These are phyloP conservation scores for Gadus chalcogrammus DNA, from an alignment of 2,113 vertebrate genomes.

Conservation along the genomic window DNA sequence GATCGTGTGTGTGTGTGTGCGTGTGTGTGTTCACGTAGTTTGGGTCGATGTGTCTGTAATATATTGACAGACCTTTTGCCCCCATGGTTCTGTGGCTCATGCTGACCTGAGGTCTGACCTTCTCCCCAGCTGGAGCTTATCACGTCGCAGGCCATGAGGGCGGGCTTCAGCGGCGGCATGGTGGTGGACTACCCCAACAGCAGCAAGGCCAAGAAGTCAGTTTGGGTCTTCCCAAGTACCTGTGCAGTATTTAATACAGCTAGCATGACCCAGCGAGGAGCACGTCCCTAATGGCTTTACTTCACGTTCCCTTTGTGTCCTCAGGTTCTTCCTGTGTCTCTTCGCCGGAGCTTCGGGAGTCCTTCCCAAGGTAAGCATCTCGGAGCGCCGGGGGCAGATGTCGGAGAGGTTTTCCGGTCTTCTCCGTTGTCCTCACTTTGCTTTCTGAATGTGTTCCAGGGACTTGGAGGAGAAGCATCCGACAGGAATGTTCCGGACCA, in stretches of 20 bases:
- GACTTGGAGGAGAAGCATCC: slow-evolving; percentile 72
- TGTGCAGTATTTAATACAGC: too few species aligned
- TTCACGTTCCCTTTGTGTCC: slow-evolving; percentile 1
- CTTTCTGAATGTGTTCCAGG: slow-evolving; percentile 64
- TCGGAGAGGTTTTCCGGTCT: neutral
- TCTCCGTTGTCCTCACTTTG: neutral
- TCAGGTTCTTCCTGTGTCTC: slow-evolving; percentile 94
- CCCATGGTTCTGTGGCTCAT: neutral
- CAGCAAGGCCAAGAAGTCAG: slow-evolving; percentile 94
- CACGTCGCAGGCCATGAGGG: slow-evolving; percentile 88
- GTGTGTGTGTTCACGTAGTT: neutral
- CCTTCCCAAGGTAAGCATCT: slow-evolving; percentile 83
- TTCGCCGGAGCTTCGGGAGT: slow-evolving; percentile 82
- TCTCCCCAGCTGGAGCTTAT: slow-evolving; percentile 86
- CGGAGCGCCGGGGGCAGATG: neutral
- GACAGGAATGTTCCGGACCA: slow-evolving; percentile 64
- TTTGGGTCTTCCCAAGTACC: slow-evolving; percentile 7
- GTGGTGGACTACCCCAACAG: slow-evolving; percentile 99
- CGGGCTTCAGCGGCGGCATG: slow-evolving; percentile 92
- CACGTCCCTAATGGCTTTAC: too few species aligned
- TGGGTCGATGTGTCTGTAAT: neutral
- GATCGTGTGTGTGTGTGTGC: neutral
- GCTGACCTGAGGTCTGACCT: neutral
- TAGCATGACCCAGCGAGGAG: too few species aligned
- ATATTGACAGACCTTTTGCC: neutral